Evolutionary conservation across 2,113 vertebrate genomes (phyloP).

Genomic region (Pteropus alecto): DNA sequence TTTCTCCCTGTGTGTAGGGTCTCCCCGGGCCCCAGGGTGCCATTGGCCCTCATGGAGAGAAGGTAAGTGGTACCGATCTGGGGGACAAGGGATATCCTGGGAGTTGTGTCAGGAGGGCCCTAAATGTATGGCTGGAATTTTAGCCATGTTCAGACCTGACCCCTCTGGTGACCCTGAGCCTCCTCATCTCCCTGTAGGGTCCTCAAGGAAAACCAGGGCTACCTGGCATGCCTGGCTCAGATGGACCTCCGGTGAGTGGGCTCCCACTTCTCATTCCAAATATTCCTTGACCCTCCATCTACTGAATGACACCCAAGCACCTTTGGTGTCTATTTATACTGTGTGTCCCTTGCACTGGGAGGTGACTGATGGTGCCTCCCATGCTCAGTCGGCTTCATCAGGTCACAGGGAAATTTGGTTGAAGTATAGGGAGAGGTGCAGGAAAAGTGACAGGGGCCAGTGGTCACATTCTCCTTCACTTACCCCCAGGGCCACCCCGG

Average conservation of each 20-base stretch:
- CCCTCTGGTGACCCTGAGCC: neutral
- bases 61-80: conserved; percentile 75
- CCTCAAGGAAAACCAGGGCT: conserved; percentile 93
- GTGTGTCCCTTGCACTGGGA: neutral
- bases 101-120: neutral
- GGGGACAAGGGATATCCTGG: neutral
- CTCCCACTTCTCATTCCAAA: neutral
- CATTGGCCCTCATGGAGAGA: conserved; percentile 84
- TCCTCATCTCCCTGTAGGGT: conserved; percentile 81
- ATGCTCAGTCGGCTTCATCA: neutral
- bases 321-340: neutral
- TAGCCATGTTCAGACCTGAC: neutral
- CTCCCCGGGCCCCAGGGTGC: conserved; percentile 85
- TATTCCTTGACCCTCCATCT: neutral
- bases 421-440: neutral
- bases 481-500: conserved; percentile 90
- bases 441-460: neutral
- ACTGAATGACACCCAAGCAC: neutral
- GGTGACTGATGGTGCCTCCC: neutral
- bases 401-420: neutral
- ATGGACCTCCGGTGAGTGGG: conserved; percentile 90
- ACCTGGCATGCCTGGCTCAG: conserved; percentile 93
- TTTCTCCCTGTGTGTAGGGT: conserved; percentile 71
- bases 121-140: neutral
- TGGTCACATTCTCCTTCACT: neutral